Base-by-base conservation (phyloP, 2,797 vertebrate genomes). In the Microchirus variegatus region DNA sequence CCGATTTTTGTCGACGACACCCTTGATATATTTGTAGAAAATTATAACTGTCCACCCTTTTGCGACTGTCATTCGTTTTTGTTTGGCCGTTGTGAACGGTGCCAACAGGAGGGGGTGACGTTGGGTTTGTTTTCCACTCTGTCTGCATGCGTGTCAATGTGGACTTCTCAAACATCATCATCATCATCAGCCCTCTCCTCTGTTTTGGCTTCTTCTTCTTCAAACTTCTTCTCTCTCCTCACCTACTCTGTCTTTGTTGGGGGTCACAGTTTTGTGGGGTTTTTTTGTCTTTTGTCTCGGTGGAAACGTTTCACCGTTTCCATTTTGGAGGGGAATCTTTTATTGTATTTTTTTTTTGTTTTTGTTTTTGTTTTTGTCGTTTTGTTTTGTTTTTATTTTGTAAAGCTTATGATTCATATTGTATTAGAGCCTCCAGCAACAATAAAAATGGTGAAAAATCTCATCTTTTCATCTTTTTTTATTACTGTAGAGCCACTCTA, bases 381-480 rank as follows among this genome's bases (percentile, higher is more conserved):
- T 31, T 31, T 31, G 73, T 82, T 76, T 82, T 79, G 80, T 88
- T 86, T 89, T 90, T 87, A 89, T 94, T 93, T 94, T 94, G 92
- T 93, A 93, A 93, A 92, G 92, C 92, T 93, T 92, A 93, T 88
- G 73, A 88, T 92, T 93, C 87, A 91, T 93, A 93, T 93, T 93
- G 90, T 93, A 91, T 92, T 94, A 93, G 93, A 93, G 93, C 92
- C 91, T 94, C 93, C 93, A 92, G 91, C 92, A 93, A 91, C 92
- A 94, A 94, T 93, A 94, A 94, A 93, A 93, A 90, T 63, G 55
- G 83, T 88, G 87, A 92, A 92, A 92, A 84, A 77, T 12, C 14
- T 50, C 45, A 13, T 11, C 15, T 40, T 14, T 50, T 48, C 14
- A 43, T 16, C 10, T 53, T 52, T 35, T 5, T 48, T 60, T 9